Base-by-base conservation (phyloP, 2,113 vertebrate species). In the Pseudorasbora parva region DNA sequence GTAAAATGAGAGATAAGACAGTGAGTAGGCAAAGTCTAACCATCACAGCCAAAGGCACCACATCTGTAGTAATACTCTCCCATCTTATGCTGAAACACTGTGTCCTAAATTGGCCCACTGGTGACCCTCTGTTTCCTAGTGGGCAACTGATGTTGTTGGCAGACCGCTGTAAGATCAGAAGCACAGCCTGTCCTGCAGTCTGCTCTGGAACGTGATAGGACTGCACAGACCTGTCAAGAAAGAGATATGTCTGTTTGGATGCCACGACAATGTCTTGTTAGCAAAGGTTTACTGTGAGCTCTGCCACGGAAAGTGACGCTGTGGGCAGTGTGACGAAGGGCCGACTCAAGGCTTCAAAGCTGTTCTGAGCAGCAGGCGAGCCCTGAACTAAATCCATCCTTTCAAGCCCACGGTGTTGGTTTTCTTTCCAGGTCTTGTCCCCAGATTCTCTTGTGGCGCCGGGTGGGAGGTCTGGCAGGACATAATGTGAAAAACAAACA, bases 1-100 rank as follows among this genome's bases (percentile, higher is more conserved):
- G 92, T 84, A 60, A 88, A 84, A 86, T 72, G 76, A 84, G 84
- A 89, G 93, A 94, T 94, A 94, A 92, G 85, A 37, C 86, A 73
- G 86, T 43, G 90, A 83, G 92, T 90, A 91, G 88, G 90, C 72
- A 89, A 84, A 59, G 82, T 85, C 86, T 87, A 80, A 88, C 82
- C 89, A 85, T 84, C 79, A 72, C 10, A 89, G 90, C 90, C 78
- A 88, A 71, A 19, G 78, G 62, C 54, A 0, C 21, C 54, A 60
- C 85, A 83, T 88, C 87, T 78, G 25, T 81, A 74, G 37, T 59
- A 78, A 77, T 78, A 69, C 43, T 78, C n/a, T 73, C 30, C 68
- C 43, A 62, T 78, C 37, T 43, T 78, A 72, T 54, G 73, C 27
- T 27, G 76, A 60, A 60, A 72, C 49, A 78, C 71, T 66, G 78